A percentile compares a stretch with the other conserved stretches of the same genome.
Conservation (phyloP, 2,888 invertebrate species). For the Lypha dubia region DNA sequence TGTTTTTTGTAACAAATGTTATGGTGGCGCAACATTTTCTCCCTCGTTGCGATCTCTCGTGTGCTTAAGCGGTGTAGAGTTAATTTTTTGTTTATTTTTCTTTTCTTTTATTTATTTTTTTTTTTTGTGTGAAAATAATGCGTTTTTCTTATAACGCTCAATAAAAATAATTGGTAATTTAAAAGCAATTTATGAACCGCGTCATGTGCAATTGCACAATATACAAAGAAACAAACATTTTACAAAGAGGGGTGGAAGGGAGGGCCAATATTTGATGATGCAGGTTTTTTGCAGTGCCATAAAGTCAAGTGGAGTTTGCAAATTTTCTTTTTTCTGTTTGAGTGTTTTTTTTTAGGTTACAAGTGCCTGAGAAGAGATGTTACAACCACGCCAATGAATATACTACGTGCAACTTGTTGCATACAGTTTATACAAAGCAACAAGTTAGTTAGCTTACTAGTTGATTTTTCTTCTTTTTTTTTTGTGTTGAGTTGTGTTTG, state of each 20-base stretch:
- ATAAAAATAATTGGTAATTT: slow-evolving; percentile 72
- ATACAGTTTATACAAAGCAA: slow-evolving; percentile 42
- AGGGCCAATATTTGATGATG: slow-evolving; percentile 27
- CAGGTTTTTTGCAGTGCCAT: slow-evolving; percentile 38
- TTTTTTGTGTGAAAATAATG: slow-evolving; percentile 40
- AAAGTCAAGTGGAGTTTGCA: slow-evolving; percentile 47
- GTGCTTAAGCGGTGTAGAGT: not conserved
- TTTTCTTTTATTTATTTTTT: slow-evolving; percentile 9
- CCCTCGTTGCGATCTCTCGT: slow-evolving; percentile 2
- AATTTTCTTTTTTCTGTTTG: not conserved
- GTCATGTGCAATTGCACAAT: slow-evolving; percentile 59
- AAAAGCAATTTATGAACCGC: slow-evolving; percentile 72
- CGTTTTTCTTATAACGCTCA: slow-evolving; percentile 68
- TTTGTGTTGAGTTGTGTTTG: not conserved
- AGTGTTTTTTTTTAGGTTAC: not conserved
- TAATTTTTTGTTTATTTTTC: not conserved
- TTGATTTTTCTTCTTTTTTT: slow-evolving; percentile 33
- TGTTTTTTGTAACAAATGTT: slow-evolving; percentile 30
- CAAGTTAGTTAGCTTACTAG: slow-evolving; percentile 24
- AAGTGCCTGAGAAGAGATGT: slow-evolving; percentile 25
- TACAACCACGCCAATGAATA: slow-evolving; percentile 42
- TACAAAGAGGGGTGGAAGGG: not conserved
- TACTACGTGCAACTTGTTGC: slow-evolving; percentile 66
- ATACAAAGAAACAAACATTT: not conserved
- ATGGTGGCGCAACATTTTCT: slow-evolving; percentile 36